phyloP scores from a whole-genome alignment of 2,797 vertebrate species.

The Novumbra hubbsi region DNA sequence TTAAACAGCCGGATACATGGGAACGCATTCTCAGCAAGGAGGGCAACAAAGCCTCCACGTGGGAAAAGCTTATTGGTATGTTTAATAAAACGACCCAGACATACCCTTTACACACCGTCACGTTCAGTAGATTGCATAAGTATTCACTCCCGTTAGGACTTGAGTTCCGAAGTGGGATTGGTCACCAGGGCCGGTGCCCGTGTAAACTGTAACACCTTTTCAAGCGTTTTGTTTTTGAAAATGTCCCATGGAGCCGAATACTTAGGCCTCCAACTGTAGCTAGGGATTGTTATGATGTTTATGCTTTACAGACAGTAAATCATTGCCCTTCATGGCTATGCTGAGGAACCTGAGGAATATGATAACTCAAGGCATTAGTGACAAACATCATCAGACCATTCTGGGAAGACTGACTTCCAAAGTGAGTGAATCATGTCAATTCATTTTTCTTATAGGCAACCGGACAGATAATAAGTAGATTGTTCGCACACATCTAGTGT shows the following conservation, averaged over 20 bases:
- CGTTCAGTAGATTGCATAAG: neutral
- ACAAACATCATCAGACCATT: constrained; percentile 76
- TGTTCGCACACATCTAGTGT: neutral
- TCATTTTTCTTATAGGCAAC: neutral
- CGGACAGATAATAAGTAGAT: neutral
- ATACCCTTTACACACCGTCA: neutral
- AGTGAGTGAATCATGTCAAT: constrained; percentile 54
- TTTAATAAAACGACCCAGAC: neutral
- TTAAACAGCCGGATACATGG: constrained; percentile 81
- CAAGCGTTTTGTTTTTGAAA: no score
- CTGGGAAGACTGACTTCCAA: constrained; percentile 75
- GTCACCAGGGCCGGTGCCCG: no score
- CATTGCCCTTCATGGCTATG: constrained; percentile 91
- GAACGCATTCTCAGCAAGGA: constrained; percentile 76
- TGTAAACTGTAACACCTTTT: no score
- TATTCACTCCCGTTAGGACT: no score
- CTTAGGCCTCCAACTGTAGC: no score
- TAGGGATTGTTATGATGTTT: neutral
- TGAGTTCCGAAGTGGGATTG: no score
- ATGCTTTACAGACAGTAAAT: constrained; percentile 69
- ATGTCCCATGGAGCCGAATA: no score
- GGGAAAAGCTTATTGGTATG: constrained; percentile 87
- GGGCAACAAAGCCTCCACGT: constrained; percentile 80
- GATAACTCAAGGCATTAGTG: constrained; percentile 77
- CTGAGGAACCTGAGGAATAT: constrained; percentile 87